Evolutionary conservation across 1,140 invertebrate species (phyloP), one percentile per base, ranked within the genome.

Genomic region (Calosoma granatense): DNA sequence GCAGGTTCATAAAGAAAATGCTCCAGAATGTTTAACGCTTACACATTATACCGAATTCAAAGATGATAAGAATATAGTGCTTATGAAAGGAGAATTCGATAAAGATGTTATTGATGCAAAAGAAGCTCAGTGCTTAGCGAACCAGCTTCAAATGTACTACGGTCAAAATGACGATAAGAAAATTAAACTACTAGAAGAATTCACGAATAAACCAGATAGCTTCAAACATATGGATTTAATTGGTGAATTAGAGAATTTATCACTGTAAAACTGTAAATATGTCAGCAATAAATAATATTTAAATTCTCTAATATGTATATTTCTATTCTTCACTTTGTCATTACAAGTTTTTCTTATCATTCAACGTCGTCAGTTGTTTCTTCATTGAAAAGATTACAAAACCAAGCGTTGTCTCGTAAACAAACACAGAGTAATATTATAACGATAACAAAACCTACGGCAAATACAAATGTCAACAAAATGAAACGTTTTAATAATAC

Each of bases 31-130:
- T 72, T 73, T 96, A 17, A 88, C 84, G 1, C 75, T 95, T 60
- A 79, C 83, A 2, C 87, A 94, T 70, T 95, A 89, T 63, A 83
- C 82, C 12, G 93, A 96, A 67, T 75, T 92, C 4, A 75, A 76
- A 63, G 78, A 84, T 22, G 77, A 80, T 23, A 93, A 94, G 73
- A 85, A 81, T 4, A 79, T 94, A 54, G 81, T 94, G 20, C 70
- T 94, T 17, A 92, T 94, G 90, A 79, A 83, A 56, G 92, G 92
- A 39, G 89, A 94, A 72, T 94, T 84, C 75, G 89, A 95, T 70
- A 82, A 81, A 62, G 89, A 93, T 73, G 80, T 87, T 1, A 66
- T 92, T 1, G 84, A 76, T 72, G 81, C 77, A 0, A 77, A 84
- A 64, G 90, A 94, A 73, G 89, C 90, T 1, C 88, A 89, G 65